These are phyloP conservation scores for Chirona hameri DNA, from an alignment of 2,888 invertebrate genomes.

Conservation along the genomic window DNA sequence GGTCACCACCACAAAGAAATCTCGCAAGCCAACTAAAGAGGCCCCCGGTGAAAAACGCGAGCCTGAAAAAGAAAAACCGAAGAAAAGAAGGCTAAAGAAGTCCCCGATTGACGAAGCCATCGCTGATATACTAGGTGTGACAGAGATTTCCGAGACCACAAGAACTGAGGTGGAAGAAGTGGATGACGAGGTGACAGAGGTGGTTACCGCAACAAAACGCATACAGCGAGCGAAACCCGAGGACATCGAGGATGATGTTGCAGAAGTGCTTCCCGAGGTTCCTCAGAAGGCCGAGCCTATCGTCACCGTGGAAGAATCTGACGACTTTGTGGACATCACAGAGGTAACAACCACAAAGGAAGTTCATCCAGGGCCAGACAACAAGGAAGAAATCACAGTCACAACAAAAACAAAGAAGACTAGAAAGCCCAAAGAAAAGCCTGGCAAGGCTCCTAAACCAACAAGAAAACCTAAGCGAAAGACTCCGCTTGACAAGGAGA, in stretches of 20 bases:
- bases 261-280: neutral
- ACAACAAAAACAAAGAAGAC: too few species aligned
- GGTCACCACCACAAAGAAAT: neutral
- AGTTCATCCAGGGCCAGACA: neutral
- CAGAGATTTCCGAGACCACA: neutral
- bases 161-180: slow-evolving; percentile 24
- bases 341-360: neutral
- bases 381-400: too few species aligned
- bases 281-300: neutral
- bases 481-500: too few species aligned
- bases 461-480: too few species aligned
- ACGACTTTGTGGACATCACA: neutral
- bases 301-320: neutral
- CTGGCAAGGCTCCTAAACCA: too few species aligned
- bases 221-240: too few species aligned
- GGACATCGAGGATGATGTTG: neutral
- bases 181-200: slow-evolving; percentile 30
- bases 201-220: neutral
- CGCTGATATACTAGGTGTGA: slow-evolving; percentile 33
- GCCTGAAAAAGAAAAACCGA: neutral
- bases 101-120: neutral
- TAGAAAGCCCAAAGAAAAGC: too few species aligned
- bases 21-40: neutral
- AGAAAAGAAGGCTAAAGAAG: neutral
- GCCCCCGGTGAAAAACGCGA: neutral